These are phyloP conservation scores for Rhynchonycteris naso DNA, from an alignment of 2,797 vertebrate species.

Conservation along the genomic window DNA sequence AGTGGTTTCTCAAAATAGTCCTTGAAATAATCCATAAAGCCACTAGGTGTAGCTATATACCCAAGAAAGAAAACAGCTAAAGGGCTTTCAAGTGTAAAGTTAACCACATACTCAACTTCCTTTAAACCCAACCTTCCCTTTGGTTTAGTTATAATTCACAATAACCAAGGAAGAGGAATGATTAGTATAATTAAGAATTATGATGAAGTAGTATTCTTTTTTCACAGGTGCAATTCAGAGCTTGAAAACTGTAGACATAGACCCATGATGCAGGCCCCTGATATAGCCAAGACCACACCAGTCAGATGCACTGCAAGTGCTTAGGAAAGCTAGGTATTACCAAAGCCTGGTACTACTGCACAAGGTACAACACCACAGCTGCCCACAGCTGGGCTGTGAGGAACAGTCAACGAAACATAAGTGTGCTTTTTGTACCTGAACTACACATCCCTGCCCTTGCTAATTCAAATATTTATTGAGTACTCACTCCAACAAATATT, in stretches of 20 bases:
- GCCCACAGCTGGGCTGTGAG: neutral
- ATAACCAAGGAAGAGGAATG: slow-evolving; percentile 19
- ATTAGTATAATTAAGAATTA: slow-evolving; percentile 53
- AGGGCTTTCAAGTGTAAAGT: neutral
- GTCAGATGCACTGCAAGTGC: neutral
- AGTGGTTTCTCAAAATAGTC: slow-evolving; percentile 1
- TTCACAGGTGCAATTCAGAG: neutral
- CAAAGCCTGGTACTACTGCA: neutral
- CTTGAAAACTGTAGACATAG: neutral
- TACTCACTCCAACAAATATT: neutral
- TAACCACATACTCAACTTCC: slow-evolving; percentile 32
- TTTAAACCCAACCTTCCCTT: slow-evolving; percentile 31
- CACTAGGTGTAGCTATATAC: slow-evolving; percentile 86
- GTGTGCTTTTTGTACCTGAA: neutral
- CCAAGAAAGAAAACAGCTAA: slow-evolving; percentile 67
- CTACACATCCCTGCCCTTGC: neutral
- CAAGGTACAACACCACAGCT: neutral
- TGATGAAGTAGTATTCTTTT: neutral
- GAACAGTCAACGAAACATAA: neutral
- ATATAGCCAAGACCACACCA: neutral
- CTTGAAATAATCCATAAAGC: slow-evolving; percentile 73
- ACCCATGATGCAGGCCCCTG: neutral
- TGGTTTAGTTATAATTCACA: slow-evolving; percentile 46
- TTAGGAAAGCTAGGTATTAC: neutral
- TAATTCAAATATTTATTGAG: neutral